phyloP scores from a whole-genome alignment of 2,888 invertebrate genomes.

The Dicyrtoma fusca region DNA sequence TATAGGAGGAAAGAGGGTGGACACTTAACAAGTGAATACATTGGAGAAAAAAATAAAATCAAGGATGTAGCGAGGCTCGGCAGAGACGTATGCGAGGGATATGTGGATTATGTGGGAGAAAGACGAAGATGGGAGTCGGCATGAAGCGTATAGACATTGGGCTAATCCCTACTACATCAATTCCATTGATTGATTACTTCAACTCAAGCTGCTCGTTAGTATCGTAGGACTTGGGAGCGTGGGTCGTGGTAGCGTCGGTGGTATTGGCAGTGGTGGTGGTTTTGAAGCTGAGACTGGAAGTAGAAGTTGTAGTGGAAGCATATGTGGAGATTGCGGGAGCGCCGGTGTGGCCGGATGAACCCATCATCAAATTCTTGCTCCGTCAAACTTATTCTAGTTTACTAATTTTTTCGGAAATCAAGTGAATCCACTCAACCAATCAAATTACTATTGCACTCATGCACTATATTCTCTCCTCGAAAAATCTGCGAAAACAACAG shows the following conservation, averaged over 20 bases:
- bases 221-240: too few relatives aligned
- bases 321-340: background rate
- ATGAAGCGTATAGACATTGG: background rate
- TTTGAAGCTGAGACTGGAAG: background rate
- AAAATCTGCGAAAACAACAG: constrained; percentile 12
- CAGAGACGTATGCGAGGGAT: too few relatives aligned
- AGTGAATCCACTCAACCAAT: constrained; percentile 14
- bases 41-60: too few relatives aligned
- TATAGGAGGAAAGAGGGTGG: too few relatives aligned
- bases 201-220: background rate
- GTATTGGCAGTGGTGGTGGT: background rate
- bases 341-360: constrained; percentile 12
- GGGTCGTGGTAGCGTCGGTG: background rate
- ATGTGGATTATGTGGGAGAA: too few relatives aligned
- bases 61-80: too few relatives aligned
- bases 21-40: too few relatives aligned
- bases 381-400: constrained; percentile 3
- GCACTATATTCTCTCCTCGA: background rate
- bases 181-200: constrained; percentile 31
- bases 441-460: constrained; percentile 1
- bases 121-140: background rate
- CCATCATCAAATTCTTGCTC: constrained; percentile 28
- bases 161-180: constrained; percentile 24
- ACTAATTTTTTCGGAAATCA: background rate
- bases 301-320: constrained; percentile 2